phyloP scores from a whole-genome alignment of 1,140 invertebrate genomes.

The Bombus terrestris region DNA sequence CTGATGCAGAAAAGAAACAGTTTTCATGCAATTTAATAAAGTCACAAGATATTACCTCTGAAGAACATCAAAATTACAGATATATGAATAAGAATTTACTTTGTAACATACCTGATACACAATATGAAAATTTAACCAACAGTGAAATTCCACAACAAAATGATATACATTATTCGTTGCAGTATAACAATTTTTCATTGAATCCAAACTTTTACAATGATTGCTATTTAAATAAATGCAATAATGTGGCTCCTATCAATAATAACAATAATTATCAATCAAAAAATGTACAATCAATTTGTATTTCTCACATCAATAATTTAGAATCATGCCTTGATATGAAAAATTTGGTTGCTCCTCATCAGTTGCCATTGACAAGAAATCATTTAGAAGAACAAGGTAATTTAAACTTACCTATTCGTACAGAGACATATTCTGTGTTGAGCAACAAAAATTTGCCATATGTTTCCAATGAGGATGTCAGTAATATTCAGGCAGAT shows the following conservation, averaged over 20 bases:
- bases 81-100: neutral
- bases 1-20: neutral
- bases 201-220: slow-evolving; percentile 13
- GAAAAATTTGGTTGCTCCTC: neutral
- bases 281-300: neutral
- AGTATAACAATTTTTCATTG: neutral
- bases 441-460: neutral
- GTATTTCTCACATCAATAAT: neutral
- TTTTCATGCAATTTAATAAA: neutral
- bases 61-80: neutral
- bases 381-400: neutral
- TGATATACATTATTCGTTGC: neutral
- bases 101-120: neutral
- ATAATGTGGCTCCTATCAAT: neutral
- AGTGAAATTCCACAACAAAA: neutral
- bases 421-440: neutral
- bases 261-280: neutral
- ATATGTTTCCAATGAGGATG: neutral
- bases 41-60: neutral
- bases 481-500: neutral
- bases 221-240: neutral
- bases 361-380: neutral
- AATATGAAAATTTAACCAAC: slow-evolving; percentile 3
- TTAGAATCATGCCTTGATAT: neutral
- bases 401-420: neutral